A percentile compares a stretch with the other conserved stretches of the same genome.
Conservation (phyloP, 2,888 invertebrate genomes). For the Tupiocoris notatus region DNA sequence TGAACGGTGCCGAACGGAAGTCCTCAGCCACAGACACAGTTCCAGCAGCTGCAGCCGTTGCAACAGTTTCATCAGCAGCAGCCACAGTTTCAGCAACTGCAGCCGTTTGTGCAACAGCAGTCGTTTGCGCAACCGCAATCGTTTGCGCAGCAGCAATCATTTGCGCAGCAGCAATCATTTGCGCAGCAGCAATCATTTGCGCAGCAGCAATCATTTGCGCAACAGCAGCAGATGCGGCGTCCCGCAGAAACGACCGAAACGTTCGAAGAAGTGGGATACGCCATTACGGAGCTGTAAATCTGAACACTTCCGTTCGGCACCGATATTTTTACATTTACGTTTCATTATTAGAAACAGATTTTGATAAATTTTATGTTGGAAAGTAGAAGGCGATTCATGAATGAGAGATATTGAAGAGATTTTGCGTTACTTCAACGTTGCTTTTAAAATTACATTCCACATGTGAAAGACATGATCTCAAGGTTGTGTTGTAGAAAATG, state of each 20-base stretch:
- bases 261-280: conserved; percentile 30
- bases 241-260: background rate
- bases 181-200: background rate
- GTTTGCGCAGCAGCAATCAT: background rate
- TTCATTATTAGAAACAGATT: background rate
- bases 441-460: no score
- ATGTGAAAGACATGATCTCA: no score
- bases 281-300: conserved; percentile 46
- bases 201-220: background rate
- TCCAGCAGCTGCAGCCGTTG: background rate
- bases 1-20: conserved; percentile 61
- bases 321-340: conserved; percentile 4
- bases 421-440: no score
- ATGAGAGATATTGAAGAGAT: no score
- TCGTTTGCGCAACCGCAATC: background rate
- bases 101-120: background rate
- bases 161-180: background rate
- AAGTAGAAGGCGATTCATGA: no score
- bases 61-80: background rate
- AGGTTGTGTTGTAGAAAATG: no score
- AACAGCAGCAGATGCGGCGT: background rate
- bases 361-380: background rate
- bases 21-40: background rate
- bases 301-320: conserved; percentile 41
- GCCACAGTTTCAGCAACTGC: background rate